Percentiles rank a stretch among this genome's conserved stretches.
phyloP scores from a whole-genome alignment of 2,888 invertebrate genomes.

The Hypselothyrea guttata region DNA sequence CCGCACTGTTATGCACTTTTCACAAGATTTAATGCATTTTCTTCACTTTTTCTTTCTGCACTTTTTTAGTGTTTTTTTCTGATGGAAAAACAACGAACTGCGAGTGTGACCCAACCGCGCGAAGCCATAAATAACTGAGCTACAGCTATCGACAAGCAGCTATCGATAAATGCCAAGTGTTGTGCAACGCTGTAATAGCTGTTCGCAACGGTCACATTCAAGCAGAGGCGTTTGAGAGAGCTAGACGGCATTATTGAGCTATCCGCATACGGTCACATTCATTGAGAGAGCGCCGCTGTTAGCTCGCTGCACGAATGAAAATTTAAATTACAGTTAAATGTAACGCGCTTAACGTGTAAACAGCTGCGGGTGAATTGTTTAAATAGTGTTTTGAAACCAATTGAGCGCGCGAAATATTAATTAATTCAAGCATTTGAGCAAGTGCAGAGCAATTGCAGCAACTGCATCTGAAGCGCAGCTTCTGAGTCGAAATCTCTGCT shows the following conservation, averaged over 20 bases:
- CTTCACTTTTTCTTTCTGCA: constrained; percentile 34
- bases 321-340: constrained; percentile 56
- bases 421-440: constrained; percentile 17
- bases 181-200: too few species aligned
- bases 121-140: constrained; percentile 30
- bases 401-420: background rate
- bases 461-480: constrained; percentile 46
- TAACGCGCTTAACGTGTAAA: constrained; percentile 54
- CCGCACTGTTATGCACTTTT: constrained; percentile 30
- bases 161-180: too few species aligned
- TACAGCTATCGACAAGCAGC: constrained; percentile 16
- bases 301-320: constrained; percentile 53
- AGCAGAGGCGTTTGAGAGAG: background rate
- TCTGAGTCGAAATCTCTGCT: constrained; percentile 29
- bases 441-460: constrained; percentile 12
- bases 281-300: constrained; percentile 50
- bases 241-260: background rate
- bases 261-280: constrained; percentile 34
- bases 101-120: constrained; percentile 36
- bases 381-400: constrained; percentile 18
- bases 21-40: constrained; percentile 37
- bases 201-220: too few species aligned
- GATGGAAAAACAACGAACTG: constrained; percentile 50
- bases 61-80: constrained; percentile 50
- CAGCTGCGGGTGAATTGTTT: constrained; percentile 30